Evolutionary conservation across 2,797 vertebrate species (phyloP), one percentile per base, ranked within the genome.

Genomic region (Hypotaenidia philippensis): DNA sequence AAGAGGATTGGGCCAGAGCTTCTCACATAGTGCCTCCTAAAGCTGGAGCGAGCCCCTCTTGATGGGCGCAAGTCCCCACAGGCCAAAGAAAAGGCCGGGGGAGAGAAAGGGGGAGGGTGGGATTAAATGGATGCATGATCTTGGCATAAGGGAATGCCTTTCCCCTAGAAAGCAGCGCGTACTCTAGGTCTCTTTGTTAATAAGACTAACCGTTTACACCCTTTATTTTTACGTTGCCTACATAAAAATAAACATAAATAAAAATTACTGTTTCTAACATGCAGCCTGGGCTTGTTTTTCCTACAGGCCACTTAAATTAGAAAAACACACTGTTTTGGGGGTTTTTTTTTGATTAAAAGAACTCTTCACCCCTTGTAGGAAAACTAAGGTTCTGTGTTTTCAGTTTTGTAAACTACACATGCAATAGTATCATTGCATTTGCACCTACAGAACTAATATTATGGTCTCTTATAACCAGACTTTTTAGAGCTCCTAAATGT

Each of bases 1-100:
- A 92, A 96, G 81, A 83, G 97, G 97, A 97, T 95, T 97, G 97
- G 96, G 95, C 95, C 84, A 94, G 94, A 95, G 96, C 95, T 97
- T 83, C 89, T 96, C 97, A 72, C 74, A 66, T 75, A 92, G 96
- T 83, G 92, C 94, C 94, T 91, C 90, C 96, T 75, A 81, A 65
- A 88, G 88, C 90, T 63, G 92, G 88, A 95, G 95, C 12, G 84
- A 96, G 94, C 89, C 97, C 96, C 96, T 76, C 71, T 63, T 72
- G 44, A 14, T 81, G 95, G 78, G 75, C 79, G 31, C 83, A 65
- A 57, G 77, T 86, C 93, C 77, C 71, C 89, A 5, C 60, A 75
- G 92, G 90, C 90, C 92, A n/a, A 77, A 91, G 90, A 90, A 93
- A 94, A 91, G 85, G 85, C 96, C 25, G 16, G 56, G 80, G 45